Conservation (phyloP, 2,797 vertebrate genomes). For the Erpetoichthys calabaricus region DNA sequence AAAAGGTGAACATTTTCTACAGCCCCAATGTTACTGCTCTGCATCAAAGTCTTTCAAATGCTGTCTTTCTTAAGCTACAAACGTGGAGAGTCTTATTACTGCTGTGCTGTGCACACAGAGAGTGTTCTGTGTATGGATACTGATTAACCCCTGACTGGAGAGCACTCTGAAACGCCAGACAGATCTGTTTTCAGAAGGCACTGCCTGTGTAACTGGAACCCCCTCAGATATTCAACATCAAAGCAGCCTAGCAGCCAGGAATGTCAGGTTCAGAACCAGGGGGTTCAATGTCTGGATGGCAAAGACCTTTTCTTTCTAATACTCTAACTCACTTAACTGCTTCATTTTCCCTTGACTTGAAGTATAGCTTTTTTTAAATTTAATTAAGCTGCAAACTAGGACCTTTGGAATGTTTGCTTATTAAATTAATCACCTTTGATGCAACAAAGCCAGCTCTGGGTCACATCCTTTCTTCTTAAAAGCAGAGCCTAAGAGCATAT, state of each 20-base stretch:
- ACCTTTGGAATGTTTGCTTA: conserved; percentile 30
- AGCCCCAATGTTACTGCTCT: conserved; percentile 44
- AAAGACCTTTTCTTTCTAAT: conserved; percentile 3
- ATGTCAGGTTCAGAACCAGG: conserved; percentile 68
- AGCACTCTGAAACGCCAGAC: conserved; percentile 58
- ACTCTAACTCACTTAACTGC: conserved; percentile 20
- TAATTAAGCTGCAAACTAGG: conserved; percentile 37
- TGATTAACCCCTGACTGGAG: conserved; percentile 67
- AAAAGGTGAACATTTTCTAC: conserved; percentile 28
- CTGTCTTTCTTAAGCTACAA: conserved; percentile 49
- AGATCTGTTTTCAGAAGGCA: conserved; percentile 59
- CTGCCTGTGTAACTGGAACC: conserved; percentile 65
- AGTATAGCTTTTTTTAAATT: conserved; percentile 37
- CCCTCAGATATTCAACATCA: conserved; percentile 64
- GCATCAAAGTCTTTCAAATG: conserved; percentile 46
- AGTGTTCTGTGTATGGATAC: conserved; percentile 51
- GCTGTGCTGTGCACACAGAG: conserved; percentile 54
- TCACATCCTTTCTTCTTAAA: conserved; percentile 20
- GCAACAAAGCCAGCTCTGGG: conserved; percentile 10
- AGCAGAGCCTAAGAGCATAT: conserved; percentile 18
- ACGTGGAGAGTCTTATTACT: conserved; percentile 49
- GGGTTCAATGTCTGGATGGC: conserved; percentile 20
- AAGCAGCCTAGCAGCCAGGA: conserved; percentile 59
- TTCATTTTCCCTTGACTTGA: conserved; percentile 25
- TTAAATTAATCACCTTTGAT: not conserved